A percentile compares a stretch with the other conserved stretches of the same genome.
phyloP scores from a whole-genome alignment of 2,113 vertebrate genomes.

The Propithecus coquereli region DNA sequence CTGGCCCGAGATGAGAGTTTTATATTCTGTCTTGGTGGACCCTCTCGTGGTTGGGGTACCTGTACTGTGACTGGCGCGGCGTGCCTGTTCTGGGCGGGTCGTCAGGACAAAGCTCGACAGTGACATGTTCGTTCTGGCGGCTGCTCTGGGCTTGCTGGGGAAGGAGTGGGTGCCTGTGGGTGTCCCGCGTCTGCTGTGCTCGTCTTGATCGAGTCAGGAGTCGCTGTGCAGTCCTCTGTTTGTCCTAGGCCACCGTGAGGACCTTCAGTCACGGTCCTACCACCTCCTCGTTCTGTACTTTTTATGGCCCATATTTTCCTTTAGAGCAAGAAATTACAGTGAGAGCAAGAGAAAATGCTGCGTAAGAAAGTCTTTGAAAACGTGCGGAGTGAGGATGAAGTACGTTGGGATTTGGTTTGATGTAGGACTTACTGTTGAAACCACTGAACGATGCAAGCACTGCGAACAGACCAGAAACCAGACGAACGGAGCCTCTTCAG shows the following conservation, averaged over 20 bases:
- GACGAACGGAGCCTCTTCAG: neutral
- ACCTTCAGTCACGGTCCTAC: neutral
- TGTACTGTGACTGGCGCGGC: neutral
- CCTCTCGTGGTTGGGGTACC: neutral
- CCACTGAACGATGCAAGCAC: neutral
- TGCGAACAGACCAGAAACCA: neutral
- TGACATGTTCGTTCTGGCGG: accelerated
- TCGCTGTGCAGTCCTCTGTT: neutral
- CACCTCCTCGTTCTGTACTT: neutral
- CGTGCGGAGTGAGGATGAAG: neutral
- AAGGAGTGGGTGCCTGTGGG: neutral
- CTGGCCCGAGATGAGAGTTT: neutral
- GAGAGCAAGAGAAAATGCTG: neutral
- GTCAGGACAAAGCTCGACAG: accelerated
- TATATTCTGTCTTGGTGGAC: neutral
- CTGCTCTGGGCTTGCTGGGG: neutral
- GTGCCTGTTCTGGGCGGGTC: neutral
- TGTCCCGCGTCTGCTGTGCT: neutral
- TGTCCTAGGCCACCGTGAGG: neutral
- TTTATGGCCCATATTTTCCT: slow-evolving; percentile 36
- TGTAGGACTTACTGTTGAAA: neutral
- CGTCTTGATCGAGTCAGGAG: neutral
- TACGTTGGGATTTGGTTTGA: neutral
- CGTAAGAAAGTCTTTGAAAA: neutral
- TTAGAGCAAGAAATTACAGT: slow-evolving; percentile 45